Evolutionary conservation across 2,113 vertebrate genomes (phyloP).

Genomic region (Bettongia penicillata): DNA sequence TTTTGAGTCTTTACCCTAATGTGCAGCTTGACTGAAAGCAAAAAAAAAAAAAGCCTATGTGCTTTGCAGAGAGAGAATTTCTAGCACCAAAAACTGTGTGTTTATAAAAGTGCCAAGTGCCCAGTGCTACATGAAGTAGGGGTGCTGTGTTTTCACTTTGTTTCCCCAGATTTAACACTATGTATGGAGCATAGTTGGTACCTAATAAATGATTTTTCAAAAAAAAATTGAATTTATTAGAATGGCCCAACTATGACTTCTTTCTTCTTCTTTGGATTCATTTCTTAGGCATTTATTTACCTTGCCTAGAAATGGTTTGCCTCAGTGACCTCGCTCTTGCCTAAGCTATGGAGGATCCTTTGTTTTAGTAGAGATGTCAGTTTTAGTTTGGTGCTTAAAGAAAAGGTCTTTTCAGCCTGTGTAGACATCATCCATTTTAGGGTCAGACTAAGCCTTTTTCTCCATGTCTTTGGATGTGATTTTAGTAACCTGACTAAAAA

Average conservation of each 20-base stretch:
- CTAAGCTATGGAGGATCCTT: background rate
- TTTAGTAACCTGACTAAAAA: constrained; percentile 34
- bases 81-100: background rate
- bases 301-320: background rate
- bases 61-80: background rate
- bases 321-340: background rate
- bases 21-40: background rate
- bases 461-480: background rate
- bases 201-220: background rate
- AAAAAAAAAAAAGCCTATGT: background rate
- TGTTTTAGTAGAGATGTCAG: constrained; percentile 38
- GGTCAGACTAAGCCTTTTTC: constrained; percentile 2
- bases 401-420: background rate
- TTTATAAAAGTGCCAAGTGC: background rate
- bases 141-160: background rate
- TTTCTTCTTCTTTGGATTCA: background rate
- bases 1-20: background rate
- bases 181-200: background rate
- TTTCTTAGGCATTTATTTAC: background rate
- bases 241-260: background rate
- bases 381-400: constrained; percentile 42
- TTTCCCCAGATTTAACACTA: background rate
- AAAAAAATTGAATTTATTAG: background rate
- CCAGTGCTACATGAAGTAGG: background rate
- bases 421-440: constrained; percentile 12